These are phyloP conservation scores for Myotis daubentonii DNA, from an alignment of 2,797 vertebrate species.

Conservation along the genomic window DNA sequence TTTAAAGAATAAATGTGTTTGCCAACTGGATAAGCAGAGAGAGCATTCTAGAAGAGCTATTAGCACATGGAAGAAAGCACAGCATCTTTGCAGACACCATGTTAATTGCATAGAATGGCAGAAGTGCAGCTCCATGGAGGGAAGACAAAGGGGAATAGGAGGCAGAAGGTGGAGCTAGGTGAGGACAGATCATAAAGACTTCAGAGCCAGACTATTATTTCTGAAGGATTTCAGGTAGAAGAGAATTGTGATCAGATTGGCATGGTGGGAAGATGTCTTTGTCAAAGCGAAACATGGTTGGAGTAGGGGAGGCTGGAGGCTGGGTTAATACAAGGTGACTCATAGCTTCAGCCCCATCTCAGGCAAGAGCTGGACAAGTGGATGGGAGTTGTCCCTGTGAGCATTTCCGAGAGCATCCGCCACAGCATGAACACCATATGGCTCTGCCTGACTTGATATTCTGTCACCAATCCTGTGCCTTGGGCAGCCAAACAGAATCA, in stretches of 20 bases:
- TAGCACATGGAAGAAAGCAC: neutral
- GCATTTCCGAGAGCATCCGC: neutral
- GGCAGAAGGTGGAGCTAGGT: neutral
- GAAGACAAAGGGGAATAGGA: neutral
- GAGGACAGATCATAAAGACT: neutral
- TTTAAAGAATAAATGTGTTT: slow-evolving; percentile 20
- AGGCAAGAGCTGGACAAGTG: neutral
- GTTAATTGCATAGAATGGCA: neutral
- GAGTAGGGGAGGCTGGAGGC: neutral
- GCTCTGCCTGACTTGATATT: neutral
- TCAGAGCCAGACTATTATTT: neutral
- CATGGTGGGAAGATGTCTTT: neutral
- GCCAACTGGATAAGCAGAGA: neutral
- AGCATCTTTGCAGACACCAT: neutral
- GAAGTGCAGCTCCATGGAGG: neutral
- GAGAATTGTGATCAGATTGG: neutral
- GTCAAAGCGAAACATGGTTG: neutral
- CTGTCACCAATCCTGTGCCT: neutral
- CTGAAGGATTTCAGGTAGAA: neutral
- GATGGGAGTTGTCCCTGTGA: neutral
- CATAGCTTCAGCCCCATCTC: neutral
- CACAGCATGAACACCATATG: neutral
- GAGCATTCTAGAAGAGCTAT: neutral
- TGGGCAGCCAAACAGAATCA: neutral
- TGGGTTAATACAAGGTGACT: neutral